phyloP scores from a whole-genome alignment of 2,888 invertebrate genomes.

The Anorthoa munda region DNA sequence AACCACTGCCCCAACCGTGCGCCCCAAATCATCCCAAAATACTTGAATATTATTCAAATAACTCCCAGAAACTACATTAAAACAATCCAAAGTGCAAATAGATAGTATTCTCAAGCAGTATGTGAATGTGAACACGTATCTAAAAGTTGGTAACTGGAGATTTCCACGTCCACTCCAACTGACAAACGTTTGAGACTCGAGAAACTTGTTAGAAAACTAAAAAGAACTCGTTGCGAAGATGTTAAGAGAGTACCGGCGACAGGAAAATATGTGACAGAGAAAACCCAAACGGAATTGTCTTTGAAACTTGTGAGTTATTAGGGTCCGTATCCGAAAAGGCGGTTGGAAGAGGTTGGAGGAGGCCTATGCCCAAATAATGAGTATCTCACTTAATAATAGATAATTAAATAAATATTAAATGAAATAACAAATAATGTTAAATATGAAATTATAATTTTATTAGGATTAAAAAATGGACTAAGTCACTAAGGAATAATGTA shows the following conservation, averaged over 20 bases:
- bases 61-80: slow-evolving; percentile 6
- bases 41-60: background rate
- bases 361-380: too few relatives aligned
- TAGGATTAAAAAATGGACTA: too few relatives aligned
- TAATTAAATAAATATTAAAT: too few relatives aligned
- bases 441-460: too few relatives aligned
- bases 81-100: slow-evolving; percentile 29
- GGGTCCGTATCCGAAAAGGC: background rate
- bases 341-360: too few relatives aligned
- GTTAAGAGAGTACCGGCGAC: slow-evolving; percentile 71
- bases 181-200: slow-evolving; percentile 85
- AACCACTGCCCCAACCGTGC: too few relatives aligned
- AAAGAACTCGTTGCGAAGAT: slow-evolving; percentile 84
- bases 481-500: too few relatives aligned
- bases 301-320: background rate
- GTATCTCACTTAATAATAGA: too few relatives aligned
- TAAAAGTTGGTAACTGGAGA: slow-evolving; percentile 81
- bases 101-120: slow-evolving; percentile 40
- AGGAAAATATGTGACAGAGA: slow-evolving; percentile 16
- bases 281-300: slow-evolving; percentile 26
- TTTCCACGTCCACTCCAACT: slow-evolving; percentile 84
- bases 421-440: too few relatives aligned
- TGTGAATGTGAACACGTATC: slow-evolving; percentile 67
- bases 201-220: slow-evolving; percentile 89
- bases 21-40: too few relatives aligned